These are phyloP conservation scores for Pampusana beccarii DNA, from an alignment of 2,113 vertebrate species.

Conservation along the genomic window DNA sequence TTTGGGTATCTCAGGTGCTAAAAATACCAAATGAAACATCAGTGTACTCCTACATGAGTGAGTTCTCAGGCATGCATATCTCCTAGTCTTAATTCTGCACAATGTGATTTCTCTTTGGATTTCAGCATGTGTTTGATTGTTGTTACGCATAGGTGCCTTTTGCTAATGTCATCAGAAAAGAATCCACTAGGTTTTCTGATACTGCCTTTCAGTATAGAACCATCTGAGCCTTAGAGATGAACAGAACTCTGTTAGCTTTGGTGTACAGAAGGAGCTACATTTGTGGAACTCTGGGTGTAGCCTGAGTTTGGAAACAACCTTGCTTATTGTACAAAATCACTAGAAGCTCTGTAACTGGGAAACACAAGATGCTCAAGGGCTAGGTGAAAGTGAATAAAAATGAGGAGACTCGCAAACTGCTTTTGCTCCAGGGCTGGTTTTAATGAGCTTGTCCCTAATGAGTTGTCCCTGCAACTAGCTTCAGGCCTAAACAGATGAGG, in stretches of 20 bases:
- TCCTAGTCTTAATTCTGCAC: not conserved
- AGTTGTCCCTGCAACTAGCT: constrained; percentile 90
- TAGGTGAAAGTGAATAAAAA: constrained; percentile 83
- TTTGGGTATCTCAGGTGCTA: not conserved
- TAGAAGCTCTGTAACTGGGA: constrained; percentile 67
- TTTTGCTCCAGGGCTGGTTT: constrained; percentile 88
- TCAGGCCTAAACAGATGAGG: constrained; percentile 90
- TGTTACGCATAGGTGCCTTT: not conserved
- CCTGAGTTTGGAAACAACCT: constrained; percentile 30
- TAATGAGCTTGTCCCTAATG: constrained; percentile 91
- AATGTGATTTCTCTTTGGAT: not conserved
- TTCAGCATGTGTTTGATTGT: not conserved
- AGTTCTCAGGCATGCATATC: rapidly evolving
- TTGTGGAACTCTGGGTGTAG: constrained; percentile 43
- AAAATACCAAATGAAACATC: not conserved
- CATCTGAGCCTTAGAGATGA: constrained; percentile 3
- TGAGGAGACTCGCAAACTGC: constrained; percentile 81
- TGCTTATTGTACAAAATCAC: constrained; percentile 64
- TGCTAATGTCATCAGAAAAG: not conserved
- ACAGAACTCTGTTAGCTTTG: constrained; percentile 45
- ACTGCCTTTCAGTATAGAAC: not conserved
- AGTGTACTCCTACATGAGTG: not conserved
- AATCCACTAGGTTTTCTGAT: not conserved
- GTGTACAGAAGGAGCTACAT: constrained; percentile 45
- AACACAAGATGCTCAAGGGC: constrained; percentile 65